Evolutionary conservation across 2,797 vertebrate genomes (phyloP).

Genomic region (Taenioides sp.): DNA sequence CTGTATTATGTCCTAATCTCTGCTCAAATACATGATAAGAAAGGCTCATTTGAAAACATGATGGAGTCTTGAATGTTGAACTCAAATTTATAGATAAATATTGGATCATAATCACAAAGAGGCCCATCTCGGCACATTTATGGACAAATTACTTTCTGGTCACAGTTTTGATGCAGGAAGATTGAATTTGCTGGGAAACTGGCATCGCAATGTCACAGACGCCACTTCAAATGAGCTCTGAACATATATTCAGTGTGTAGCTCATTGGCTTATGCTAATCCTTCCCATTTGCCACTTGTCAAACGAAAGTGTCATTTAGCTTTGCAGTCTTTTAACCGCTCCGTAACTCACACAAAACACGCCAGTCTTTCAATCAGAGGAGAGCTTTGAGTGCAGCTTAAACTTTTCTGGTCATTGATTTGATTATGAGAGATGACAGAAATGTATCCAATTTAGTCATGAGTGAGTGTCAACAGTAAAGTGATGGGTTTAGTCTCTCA

Average conservation of each 20-base stretch:
- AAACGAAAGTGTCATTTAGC: constrained; percentile 65
- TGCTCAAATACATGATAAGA: constrained; percentile 72
- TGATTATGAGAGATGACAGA: constrained; percentile 72
- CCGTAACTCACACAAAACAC: constrained; percentile 59
- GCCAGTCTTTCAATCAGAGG: constrained; percentile 73
- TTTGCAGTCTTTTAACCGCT: constrained; percentile 60
- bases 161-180: constrained; percentile 69
- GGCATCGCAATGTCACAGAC: constrained; percentile 76
- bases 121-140: constrained; percentile 65
- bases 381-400: constrained; percentile 65
- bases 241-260: constrained; percentile 75
- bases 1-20: constrained; percentile 76
- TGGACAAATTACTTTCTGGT: constrained; percentile 72
- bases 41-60: constrained; percentile 74
- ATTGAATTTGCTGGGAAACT: constrained; percentile 76
- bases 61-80: constrained; percentile 70
- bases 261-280: constrained; percentile 78
- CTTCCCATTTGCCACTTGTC: constrained; percentile 74
- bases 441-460: constrained; percentile 59
- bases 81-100: constrained; percentile 72
- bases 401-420: constrained; percentile 67
- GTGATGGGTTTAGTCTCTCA: constrained; percentile 6
- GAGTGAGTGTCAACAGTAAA: constrained; percentile 41
- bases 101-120: constrained; percentile 70
- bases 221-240: constrained; percentile 78